Evolutionary conservation across 1,140 invertebrate species (phyloP), one percentile per base, ranked within the genome.

Genomic region (Cheumatopsyche charites): DNA sequence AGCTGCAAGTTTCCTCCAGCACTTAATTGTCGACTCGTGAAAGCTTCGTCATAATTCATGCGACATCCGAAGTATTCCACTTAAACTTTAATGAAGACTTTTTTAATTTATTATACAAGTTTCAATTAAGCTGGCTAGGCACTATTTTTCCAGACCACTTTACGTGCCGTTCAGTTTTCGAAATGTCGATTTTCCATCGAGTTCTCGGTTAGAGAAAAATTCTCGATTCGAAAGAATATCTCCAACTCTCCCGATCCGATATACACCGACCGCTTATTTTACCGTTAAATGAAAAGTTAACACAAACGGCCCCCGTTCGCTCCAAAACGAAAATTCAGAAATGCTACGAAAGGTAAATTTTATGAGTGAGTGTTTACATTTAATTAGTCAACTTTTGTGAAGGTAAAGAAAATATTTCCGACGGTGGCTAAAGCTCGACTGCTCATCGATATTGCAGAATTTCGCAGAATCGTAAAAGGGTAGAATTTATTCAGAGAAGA

Each of bases 271-370:
- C 17, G 66, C 25, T 55, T 41, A 45, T 55, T 41, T 55, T 55
- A 55, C 23, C 13, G 47, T 68, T 68, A 68, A 68, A 68, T 55
- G 66, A 68, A 68, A 68, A 68, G 66, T 68, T 68, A 68, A 68
- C 66, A 23, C 36, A 21, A 36, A 15, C 66, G 43, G 63, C 23
- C 26, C 36, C 42, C 4, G 21, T 13, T 21, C 9, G 65, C 43
- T 13, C 11, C 23, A 55, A 63, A 68, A 68, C 45, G 66, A 26
- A 68, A 68, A 36, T 68, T 52, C 25, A 29, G 66, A 68, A 68
- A 68, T 41, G 66, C 47, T 68, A 25, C 66, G 26, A 45, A 55
- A 55, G 45, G 45, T 68, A 68, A 68, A 68, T 68, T 68, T 68
- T 55, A 41, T 55, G 55, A 58, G 49, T 68, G 47, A 19, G 66